phyloP scores from a whole-genome alignment of 23 tunicate genomes.

The Phallusia fumigata region DNA sequence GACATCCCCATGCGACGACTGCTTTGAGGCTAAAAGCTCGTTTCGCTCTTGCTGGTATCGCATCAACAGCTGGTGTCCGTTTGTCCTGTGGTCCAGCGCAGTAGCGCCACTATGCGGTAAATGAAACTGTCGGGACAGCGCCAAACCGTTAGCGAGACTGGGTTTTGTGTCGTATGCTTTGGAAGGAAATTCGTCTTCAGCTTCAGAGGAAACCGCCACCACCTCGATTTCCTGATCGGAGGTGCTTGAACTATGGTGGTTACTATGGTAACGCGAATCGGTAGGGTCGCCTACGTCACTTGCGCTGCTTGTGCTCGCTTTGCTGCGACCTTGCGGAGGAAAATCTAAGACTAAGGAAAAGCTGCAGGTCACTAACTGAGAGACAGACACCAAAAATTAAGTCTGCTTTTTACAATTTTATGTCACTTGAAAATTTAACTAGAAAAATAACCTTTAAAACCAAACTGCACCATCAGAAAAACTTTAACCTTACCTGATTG shows the following conservation, averaged over 20 bases:
- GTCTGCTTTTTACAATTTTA: background rate
- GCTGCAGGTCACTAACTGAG: too few relatives aligned
- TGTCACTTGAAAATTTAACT: too few relatives aligned
- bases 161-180: background rate
- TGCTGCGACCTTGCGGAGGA: too few relatives aligned
- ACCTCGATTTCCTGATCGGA: background rate
- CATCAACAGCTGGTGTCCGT: background rate
- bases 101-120: background rate
- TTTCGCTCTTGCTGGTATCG: background rate
- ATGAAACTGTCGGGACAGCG: background rate
- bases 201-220: background rate
- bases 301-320: too few relatives aligned
- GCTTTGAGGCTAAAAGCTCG: background rate
- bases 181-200: background rate
- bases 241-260: background rate
- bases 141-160: background rate
- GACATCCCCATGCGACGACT: background rate
- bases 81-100: background rate
- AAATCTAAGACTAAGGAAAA: too few relatives aligned
- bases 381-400: background rate
- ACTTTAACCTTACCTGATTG: background rate
- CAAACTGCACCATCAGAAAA: too few relatives aligned
- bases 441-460: too few relatives aligned
- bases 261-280: background rate
- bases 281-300: too few relatives aligned